Evolutionary conservation across 92 coral and sea anemone genomes (phyloP), one percentile per base, ranked within the genome.

Genomic region (Siderastrea radians): DNA sequence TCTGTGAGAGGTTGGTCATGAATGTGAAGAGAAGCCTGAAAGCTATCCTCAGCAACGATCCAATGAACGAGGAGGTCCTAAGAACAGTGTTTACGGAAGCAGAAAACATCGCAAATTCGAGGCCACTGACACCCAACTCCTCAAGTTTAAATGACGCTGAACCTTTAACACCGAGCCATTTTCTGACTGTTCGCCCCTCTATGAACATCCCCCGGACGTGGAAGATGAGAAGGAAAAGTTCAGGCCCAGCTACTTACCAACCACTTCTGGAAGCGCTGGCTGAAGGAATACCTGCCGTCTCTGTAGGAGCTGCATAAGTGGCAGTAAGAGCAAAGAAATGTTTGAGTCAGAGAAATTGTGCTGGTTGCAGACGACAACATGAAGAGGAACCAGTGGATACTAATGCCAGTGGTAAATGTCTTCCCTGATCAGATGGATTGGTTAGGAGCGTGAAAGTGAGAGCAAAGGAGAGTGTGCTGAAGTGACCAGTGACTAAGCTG

Each of bases 1-100:
- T 90, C 10, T 93, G 95, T 93, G 95, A 93, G 74, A 78, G 95
- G 63, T 50, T 93, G 7, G 93, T 93, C 0, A 74, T 85, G 64
- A 50, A 84, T 6, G 91, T 90, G 3, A 93, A 90, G 78, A 68
- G 93, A 72, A 90, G 93, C 70, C 73, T 90, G 54, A 89, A 90
- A 49, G 91, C 91, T 17, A 90, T 89, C 59, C 54, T 90, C 1
- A 89, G 93, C 5, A 81, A 93, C 11, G 86, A 90, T 38, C 15
- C 66, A 6, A 75, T 87, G 52, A 87, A 87, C 75, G 90, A 87
- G 49, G 94, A 93, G 44, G 84, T 90, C 14, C 59, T 93, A n/a
- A 45, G 45, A 46, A 92, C 92, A 3, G 91, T 93, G 55, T 90
- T 90, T 66, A 90, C 91, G 9, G 91, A 86, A 71, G 93, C 89